Evolutionary conservation across 2,888 invertebrate species (phyloP).

Genomic region (Mythimna vitellina): DNA sequence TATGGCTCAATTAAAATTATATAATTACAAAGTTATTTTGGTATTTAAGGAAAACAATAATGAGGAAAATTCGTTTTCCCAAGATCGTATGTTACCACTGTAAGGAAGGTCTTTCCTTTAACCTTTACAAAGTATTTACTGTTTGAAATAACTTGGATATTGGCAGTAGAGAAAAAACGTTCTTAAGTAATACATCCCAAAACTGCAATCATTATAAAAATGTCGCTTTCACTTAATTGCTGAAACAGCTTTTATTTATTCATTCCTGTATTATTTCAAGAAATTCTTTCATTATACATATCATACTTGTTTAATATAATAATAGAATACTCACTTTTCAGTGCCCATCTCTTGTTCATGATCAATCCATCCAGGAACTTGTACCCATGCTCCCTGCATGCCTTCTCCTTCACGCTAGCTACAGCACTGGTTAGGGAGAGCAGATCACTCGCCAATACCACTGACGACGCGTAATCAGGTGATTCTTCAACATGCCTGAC

Average conservation of each 20-base stretch:
- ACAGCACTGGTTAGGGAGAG: conserved; percentile 87
- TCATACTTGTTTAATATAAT: not conserved
- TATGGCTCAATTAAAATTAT: conserved; percentile 12
- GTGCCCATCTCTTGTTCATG: conserved; percentile 89
- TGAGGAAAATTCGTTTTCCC: conserved; percentile 44
- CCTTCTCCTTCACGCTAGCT: conserved; percentile 83
- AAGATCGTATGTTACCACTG: conserved; percentile 33
- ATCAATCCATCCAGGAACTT: conserved; percentile 86
- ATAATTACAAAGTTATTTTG: conserved; percentile 32
- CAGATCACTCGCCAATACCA: conserved; percentile 87
- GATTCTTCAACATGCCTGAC: conserved; percentile 82
- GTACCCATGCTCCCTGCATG: conserved; percentile 88
- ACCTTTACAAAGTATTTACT: conserved; percentile 16
- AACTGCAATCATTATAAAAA: conserved; percentile 4
- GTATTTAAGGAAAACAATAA: conserved; percentile 45
- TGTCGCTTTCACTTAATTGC: conserved; percentile 2
- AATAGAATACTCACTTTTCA: conserved; percentile 85
- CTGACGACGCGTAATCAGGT: conserved; percentile 87
- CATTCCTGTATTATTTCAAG: not conserved
- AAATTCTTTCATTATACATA: not conserved
- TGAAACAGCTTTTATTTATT: conserved; percentile 6
- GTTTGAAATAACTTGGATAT: not conserved
- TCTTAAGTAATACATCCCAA: not conserved
- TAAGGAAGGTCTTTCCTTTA: conserved; percentile 38
- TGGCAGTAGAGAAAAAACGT: not conserved